Percentiles rank a stretch among this genome's conserved stretches.
Evolutionary conservation across 2,797 vertebrate species (phyloP).

Genomic region (Heliangelus exortis): DNA sequence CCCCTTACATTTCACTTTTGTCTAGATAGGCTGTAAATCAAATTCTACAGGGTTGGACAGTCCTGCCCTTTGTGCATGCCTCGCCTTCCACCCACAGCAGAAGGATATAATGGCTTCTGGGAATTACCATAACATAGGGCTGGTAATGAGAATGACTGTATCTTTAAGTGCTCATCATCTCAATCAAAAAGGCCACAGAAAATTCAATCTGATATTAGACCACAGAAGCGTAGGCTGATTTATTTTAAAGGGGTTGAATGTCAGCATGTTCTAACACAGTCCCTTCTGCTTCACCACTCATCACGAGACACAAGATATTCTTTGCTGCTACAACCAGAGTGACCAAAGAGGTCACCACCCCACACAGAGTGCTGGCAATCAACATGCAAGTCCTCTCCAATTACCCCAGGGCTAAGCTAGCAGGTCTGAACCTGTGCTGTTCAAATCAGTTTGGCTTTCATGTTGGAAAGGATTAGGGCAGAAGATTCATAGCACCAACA

Average conservation of each 20-base stretch:
- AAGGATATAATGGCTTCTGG: not conserved
- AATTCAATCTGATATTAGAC: not conserved
- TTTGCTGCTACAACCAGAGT: fast-evolving
- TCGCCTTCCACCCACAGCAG: not conserved
- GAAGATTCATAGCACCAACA: not conserved
- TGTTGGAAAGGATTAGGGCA: not conserved
- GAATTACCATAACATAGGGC: not conserved
- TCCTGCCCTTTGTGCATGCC: not conserved
- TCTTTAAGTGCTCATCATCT: not conserved
- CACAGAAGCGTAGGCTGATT: not conserved
- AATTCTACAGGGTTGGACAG: fast-evolving
- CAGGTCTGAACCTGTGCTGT: not conserved
- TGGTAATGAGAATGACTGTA: not conserved
- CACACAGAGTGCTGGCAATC: not conserved
- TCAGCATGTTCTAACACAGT: not conserved
- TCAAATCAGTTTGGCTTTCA: not conserved
- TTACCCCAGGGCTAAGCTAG: not conserved
- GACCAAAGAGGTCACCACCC: not conserved
- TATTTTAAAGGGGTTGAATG: not conserved
- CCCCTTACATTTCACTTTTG: not conserved
- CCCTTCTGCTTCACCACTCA: not conserved
- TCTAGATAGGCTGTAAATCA: not conserved
- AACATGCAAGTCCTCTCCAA: fast-evolving
- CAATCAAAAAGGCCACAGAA: not conserved
- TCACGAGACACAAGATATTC: not conserved